Evolutionary conservation across 2,888 invertebrate species (phyloP), one percentile per base, ranked within the genome.

Genomic region (Drosophila aldrichi): DNA sequence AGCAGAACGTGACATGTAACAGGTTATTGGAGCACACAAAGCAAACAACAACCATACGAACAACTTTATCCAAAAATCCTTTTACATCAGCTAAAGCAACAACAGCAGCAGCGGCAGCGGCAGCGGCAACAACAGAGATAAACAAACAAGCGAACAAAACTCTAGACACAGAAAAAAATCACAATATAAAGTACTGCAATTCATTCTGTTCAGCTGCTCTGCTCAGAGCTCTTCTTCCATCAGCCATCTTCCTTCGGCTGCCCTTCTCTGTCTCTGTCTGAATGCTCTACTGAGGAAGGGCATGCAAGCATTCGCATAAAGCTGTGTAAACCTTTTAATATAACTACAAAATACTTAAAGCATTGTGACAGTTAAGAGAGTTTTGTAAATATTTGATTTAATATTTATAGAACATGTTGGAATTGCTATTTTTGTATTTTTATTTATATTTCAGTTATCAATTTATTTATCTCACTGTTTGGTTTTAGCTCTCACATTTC

Each of bases 181-280:
- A 79, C 77, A 79, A 90, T 79, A 90, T 86, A 86, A 88, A 90
- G 89, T 77, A 90, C 83, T 80, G 87, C 72, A 86, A 85, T 85
- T 83, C 89, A 89, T 86, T 85, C 87, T 88, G 65, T 69, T 70
- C 65, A 58, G 78, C 81, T 86, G 82, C 82, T 82, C 76, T 65
- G 51, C 68, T 58, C 52, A 67, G 59, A 65, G 40, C 32, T 40
- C 48, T 38, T 44, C 48, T 41, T 41, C 44, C n/a, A 51, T 32
- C 29, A 25, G 29, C 43, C 7, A 29, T 16, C 36, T 14, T 22
- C 25, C 29, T 29, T 29, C 29, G 29, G 8, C 14, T 38, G 14
- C 52, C 49, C 14, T 34, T 34, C 36, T 29, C 40, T 25, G 22
- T 36, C 56, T 16, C 3, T 25, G 38, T 48, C 46, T 36, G 10